These are phyloP conservation scores for Sturmia bella DNA, from an alignment of 2,888 invertebrate genomes.

Conservation along the genomic window DNA sequence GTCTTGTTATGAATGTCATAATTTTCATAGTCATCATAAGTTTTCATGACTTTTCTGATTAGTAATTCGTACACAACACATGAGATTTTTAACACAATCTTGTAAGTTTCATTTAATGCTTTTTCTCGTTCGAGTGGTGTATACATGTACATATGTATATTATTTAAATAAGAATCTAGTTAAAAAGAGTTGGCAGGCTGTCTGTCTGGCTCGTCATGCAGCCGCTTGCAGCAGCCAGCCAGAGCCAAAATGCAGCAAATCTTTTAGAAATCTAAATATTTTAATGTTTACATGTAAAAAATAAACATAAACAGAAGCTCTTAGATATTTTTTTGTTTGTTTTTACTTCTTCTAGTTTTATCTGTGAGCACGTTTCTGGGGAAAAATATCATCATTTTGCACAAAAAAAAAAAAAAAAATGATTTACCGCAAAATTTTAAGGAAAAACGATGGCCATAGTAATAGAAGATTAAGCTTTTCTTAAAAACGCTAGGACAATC, in stretches of 20 bases:
- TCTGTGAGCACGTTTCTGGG: constrained; percentile 50
- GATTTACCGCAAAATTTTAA: constrained; percentile 40
- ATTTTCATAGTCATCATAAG: constrained; percentile 51
- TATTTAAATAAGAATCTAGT: constrained; percentile 32
- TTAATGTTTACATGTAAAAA: constrained; percentile 63
- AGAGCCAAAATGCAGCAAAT: constrained; percentile 35
- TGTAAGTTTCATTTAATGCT: constrained; percentile 46
- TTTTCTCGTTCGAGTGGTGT: neutral
- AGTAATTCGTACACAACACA: constrained; percentile 54
- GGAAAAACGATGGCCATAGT: constrained; percentile 7
- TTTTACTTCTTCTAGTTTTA: neutral
- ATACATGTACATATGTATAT: no score
- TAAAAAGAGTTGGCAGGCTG: neutral
- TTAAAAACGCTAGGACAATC: neutral
- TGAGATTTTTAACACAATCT: constrained; percentile 62
- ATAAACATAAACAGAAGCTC: constrained; percentile 60
- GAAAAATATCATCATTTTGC: constrained; percentile 30
- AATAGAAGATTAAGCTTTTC: constrained; percentile 1
- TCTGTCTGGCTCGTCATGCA: constrained; percentile 13
- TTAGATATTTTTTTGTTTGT: neutral
- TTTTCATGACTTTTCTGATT: constrained; percentile 58
- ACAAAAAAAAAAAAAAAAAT: neutral
- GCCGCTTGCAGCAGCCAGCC: constrained; percentile 8
- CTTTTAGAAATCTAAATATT: constrained; percentile 58
- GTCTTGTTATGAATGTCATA: constrained; percentile 60